Percentiles rank a stretch among this genome's conserved stretches.
These are phyloP conservation scores for Ispidina lecontei DNA, from an alignment of 2,797 vertebrate species.

Conservation along the genomic window DNA sequence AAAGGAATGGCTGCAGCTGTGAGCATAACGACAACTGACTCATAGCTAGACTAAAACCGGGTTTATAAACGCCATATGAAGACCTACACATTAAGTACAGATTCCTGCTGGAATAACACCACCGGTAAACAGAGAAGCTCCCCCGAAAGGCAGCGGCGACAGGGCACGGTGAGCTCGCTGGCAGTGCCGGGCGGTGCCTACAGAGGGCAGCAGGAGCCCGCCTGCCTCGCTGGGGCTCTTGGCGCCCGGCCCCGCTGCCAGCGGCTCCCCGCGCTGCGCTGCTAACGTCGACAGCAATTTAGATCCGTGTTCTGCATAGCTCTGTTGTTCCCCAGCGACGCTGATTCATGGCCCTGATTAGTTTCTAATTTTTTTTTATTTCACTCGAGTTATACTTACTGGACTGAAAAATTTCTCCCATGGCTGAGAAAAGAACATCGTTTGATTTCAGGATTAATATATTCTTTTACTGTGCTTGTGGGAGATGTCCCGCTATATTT, in stretches of 20 bases:
- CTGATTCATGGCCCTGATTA: conserved; percentile 24
- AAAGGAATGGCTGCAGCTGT: not conserved
- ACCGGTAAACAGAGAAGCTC: not conserved
- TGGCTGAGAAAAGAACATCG: conserved; percentile 6
- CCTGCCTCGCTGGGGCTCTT: not conserved
- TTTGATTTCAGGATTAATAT: conserved; percentile 9
- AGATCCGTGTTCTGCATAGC: not conserved
- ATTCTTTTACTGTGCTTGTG: conserved; percentile 2
- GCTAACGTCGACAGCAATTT: not conserved
- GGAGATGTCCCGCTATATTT: not conserved
- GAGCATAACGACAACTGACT: not conserved
- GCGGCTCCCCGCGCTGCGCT: not conserved
- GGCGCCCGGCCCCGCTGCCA: not conserved
- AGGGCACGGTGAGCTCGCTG: not conserved
- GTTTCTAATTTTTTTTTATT: not conserved
- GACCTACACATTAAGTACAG: not conserved
- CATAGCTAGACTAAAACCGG: not conserved
- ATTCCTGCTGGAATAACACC: not conserved
- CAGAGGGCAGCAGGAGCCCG: not conserved
- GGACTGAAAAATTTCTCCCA: conserved; percentile 42
- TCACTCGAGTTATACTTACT: conserved; percentile 16
- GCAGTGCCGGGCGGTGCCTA: not conserved
- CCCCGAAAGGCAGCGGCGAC: not conserved
- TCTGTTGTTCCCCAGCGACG: not conserved
- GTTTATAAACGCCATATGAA: not conserved